Evolutionary conservation across 1,140 invertebrate genomes (phyloP).

Genomic region (Drosophila kepulauana): DNA sequence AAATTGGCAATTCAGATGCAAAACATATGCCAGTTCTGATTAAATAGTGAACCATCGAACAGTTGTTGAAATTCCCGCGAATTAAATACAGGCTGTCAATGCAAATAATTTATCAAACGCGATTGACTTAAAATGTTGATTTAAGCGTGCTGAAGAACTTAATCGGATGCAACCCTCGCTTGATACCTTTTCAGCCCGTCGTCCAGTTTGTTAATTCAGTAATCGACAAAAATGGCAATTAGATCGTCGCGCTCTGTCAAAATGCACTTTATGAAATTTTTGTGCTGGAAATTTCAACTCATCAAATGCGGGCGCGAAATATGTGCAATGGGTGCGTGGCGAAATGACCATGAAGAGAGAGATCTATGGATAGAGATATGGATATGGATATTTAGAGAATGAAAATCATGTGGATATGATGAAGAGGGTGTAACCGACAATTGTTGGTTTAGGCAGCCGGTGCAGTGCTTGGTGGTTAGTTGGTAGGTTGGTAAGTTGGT

Average conservation of each 20-base stretch:
- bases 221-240: slow-evolving; percentile 64
- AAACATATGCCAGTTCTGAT: neutral
- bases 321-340: slow-evolving; percentile 76
- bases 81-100: slow-evolving; percentile 55
- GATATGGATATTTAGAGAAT: neutral
- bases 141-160: slow-evolving; percentile 65
- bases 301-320: slow-evolving; percentile 76
- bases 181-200: too few relatives aligned
- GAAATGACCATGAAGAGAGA: slow-evolving; percentile 42
- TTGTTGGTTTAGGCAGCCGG: slow-evolving; percentile 84
- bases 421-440: slow-evolving; percentile 60
- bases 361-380: slow-evolving; percentile 24
- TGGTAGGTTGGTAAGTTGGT: slow-evolving; percentile 9
- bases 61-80: slow-evolving; percentile 57
- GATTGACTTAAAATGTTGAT: slow-evolving; percentile 66
- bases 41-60: slow-evolving; percentile 10
- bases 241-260: slow-evolving; percentile 72
- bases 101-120: slow-evolving; percentile 66
- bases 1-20: neutral
- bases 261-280: slow-evolving; percentile 73
- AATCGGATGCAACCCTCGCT: slow-evolving; percentile 58
- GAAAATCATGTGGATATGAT: neutral
- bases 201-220: slow-evolving; percentile 22
- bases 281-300: slow-evolving; percentile 3
- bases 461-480: slow-evolving; percentile 68